Evolutionary conservation across 1,140 invertebrate species (phyloP), one percentile per base, ranked within the genome.

Genomic region (Lordiphosa stackelbergi): DNA sequence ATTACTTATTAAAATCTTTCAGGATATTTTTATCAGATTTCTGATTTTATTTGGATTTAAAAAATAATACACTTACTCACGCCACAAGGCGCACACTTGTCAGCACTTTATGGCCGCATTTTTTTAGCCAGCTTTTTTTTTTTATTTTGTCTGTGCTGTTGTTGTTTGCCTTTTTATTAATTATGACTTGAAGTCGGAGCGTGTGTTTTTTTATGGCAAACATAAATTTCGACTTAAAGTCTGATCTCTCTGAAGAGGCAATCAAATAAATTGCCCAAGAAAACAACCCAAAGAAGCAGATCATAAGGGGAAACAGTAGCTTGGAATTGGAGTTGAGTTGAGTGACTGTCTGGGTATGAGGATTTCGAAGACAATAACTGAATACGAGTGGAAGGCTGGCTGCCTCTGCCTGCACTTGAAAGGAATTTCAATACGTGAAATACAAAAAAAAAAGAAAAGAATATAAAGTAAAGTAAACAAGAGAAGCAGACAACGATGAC

Each of bases 151-250:
- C 24, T 48, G 19, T 47, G 28, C 35, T 9, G 22, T 41, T 60
- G 11, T 43, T 51, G 51, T 49, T 58, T 49, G 49, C 28, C 28
- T 56, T 81, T 81, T 73, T 83, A 73, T 73, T 83, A 77, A 77
- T 83, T 69, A 83, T 83, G 69, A 60, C 68, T 77, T 52, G 19
- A 36, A 66, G 64, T 38, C 22, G 46, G 40, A 47, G 53, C 66
- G 72, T 66, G 57, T 61, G 75, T 62, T 73, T 83, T 81, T 81
- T 81, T 83, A 81, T 66, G 72, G 73, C 66, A 62, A 53, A 65
- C 77, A 83, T 83, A 83, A 83, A 83, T 83, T 83, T 68, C 69
- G 60, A 72, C 68, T 81, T 81, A 75, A 69, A 60, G 72, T 58
- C 54, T 53, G 77, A 56, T 64, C 35, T 53, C 11, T 35, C 41